Evolutionary conservation across 1,140 invertebrate genomes (phyloP).

Genomic region (Berghia stephanieae): DNA sequence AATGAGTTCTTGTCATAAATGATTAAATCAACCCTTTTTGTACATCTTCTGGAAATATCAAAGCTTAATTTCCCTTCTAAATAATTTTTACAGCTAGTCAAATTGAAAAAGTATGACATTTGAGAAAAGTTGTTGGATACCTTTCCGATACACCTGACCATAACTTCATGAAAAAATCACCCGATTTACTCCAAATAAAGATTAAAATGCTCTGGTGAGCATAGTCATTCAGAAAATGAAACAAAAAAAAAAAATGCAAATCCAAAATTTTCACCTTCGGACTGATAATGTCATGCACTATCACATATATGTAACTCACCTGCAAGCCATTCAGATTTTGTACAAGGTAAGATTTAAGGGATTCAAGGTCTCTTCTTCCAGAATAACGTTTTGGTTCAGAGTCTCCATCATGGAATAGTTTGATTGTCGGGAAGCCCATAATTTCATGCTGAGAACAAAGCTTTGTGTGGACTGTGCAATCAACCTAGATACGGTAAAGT

Average conservation of each 20-base stretch:
- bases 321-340: conserved; percentile 72
- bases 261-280: neutral
- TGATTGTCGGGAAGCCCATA: conserved; percentile 79
- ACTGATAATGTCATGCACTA: neutral
- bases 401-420: conserved; percentile 77
- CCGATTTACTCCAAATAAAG: no score
- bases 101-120: no score
- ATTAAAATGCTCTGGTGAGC: no score
- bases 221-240: neutral
- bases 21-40: no score
- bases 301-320: neutral
- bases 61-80: no score
- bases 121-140: no score
- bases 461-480: conserved; percentile 78
- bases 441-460: conserved; percentile 79
- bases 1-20: no score
- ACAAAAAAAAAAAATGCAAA: neutral
- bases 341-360: conserved; percentile 79
- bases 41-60: no score
- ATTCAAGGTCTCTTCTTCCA: conserved; percentile 77
- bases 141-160: no score
- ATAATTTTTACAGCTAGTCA: no score
- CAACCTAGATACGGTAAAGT: conserved; percentile 66
- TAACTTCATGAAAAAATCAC: no score
- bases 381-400: conserved; percentile 74